phyloP scores from a whole-genome alignment of 2,888 invertebrate genomes.

The Diplazon laetatorius region DNA sequence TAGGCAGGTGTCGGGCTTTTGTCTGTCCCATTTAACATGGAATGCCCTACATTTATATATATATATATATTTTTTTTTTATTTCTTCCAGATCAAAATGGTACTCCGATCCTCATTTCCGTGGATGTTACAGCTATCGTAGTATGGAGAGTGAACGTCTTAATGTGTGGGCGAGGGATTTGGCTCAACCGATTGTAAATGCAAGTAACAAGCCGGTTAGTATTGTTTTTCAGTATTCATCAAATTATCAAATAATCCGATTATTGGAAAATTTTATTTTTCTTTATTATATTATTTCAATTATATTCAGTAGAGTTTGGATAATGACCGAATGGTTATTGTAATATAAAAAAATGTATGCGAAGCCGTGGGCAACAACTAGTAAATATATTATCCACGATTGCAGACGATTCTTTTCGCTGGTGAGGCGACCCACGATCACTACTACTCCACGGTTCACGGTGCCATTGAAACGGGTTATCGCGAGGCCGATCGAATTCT shows the following conservation, averaged over 20 bases:
- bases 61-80: constrained; percentile 10
- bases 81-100: constrained; percentile 87
- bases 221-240: too few relatives aligned
- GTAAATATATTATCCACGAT: constrained; percentile 1
- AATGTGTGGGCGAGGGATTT: constrained; percentile 84
- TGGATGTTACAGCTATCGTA: constrained; percentile 89
- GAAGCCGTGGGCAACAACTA: too few relatives aligned
- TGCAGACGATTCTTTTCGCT: constrained; percentile 86
- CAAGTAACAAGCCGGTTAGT: constrained; percentile 81
- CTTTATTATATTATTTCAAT: too few relatives aligned
- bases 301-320: too few relatives aligned
- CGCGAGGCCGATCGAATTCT: constrained; percentile 87
- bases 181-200: constrained; percentile 84
- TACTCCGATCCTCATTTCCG: constrained; percentile 87
- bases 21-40: too few relatives aligned
- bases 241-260: too few relatives aligned
- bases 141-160: constrained; percentile 83
- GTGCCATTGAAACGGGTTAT: constrained; percentile 89
- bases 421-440: constrained; percentile 88
- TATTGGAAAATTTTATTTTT: too few relatives aligned
- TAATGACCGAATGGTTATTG: too few relatives aligned
- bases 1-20: too few relatives aligned
- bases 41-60: too few relatives aligned
- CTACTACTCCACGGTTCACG: constrained; percentile 88
- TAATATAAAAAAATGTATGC: too few relatives aligned